Evolutionary conservation across 2,113 vertebrate genomes (phyloP).

Genomic region (Sinosuthora webbiana): DNA sequence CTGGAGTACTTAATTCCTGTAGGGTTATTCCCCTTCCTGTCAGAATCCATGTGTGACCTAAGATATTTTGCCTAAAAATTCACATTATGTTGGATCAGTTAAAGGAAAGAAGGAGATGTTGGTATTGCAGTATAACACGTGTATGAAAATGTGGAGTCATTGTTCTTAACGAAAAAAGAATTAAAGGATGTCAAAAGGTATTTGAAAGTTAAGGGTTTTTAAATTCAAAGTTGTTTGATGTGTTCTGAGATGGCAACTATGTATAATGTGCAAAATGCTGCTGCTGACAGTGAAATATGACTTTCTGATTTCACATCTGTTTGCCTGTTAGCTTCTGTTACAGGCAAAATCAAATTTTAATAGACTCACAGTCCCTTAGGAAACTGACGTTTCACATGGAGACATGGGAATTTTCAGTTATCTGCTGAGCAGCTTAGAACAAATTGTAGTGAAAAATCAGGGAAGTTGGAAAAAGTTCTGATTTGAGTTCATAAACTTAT

Average conservation of each 20-base stretch:
- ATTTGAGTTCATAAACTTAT: neutral
- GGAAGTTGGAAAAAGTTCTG: neutral
- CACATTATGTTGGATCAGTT: neutral
- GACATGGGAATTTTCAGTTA: neutral
- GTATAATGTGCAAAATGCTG: neutral
- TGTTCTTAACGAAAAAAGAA: neutral
- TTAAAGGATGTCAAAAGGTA: neutral
- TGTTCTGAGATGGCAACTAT: neutral
- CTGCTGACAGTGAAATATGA: neutral
- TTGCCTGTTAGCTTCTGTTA: neutral
- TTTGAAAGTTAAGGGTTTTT: neutral
- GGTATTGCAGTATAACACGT: neutral
- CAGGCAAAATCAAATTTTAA: neutral
- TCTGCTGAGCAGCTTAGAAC: neutral
- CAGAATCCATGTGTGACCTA: neutral
- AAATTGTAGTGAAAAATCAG: neutral
- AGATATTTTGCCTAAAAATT: neutral
- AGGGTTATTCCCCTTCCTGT: neutral
- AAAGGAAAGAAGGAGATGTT: neutral
- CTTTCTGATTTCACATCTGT: neutral
- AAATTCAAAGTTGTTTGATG: fast-evolving
- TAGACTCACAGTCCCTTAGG: neutral
- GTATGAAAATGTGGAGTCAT: neutral
- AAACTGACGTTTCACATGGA: neutral
- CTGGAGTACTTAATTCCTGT: neutral